Evolutionary conservation across 2,113 vertebrate species (phyloP).

Genomic region (Myocastor coypus): DNA sequence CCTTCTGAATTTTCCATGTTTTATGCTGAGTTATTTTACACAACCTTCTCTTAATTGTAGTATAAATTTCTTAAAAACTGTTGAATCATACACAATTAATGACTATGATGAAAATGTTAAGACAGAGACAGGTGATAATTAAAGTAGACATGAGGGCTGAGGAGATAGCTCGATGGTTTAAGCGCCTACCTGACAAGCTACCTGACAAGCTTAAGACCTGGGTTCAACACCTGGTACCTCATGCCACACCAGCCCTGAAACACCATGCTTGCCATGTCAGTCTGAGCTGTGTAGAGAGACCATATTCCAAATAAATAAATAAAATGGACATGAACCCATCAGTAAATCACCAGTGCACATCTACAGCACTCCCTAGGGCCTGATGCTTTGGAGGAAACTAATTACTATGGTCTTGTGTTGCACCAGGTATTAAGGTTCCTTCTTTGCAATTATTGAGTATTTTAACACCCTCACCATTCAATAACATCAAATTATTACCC

Average conservation of each 20-base stretch:
- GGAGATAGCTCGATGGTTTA: no score
- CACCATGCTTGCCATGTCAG: no score
- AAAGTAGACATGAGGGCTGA: no score
- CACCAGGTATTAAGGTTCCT: rapidly evolving
- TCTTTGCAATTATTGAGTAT: background rate
- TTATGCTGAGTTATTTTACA: background rate
- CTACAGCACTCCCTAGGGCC: background rate
- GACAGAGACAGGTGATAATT: background rate
- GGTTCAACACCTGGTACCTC: no score
- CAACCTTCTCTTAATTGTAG: background rate
- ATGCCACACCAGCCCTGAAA: no score
- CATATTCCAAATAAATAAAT: no score
- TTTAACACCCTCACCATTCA: background rate
- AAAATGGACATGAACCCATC: background rate
- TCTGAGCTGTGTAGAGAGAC: no score
- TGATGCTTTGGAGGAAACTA: background rate
- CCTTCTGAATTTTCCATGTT: background rate
- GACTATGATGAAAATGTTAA: background rate
- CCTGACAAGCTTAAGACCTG: no score
- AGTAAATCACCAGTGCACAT: background rate
- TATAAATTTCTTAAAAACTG: background rate
- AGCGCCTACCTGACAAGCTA: no score
- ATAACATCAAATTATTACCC: background rate
- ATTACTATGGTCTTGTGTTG: background rate
- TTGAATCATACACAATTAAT: background rate